phyloP scores from a whole-genome alignment of 2,888 invertebrate species.

The Drosophila sordidapex region DNA sequence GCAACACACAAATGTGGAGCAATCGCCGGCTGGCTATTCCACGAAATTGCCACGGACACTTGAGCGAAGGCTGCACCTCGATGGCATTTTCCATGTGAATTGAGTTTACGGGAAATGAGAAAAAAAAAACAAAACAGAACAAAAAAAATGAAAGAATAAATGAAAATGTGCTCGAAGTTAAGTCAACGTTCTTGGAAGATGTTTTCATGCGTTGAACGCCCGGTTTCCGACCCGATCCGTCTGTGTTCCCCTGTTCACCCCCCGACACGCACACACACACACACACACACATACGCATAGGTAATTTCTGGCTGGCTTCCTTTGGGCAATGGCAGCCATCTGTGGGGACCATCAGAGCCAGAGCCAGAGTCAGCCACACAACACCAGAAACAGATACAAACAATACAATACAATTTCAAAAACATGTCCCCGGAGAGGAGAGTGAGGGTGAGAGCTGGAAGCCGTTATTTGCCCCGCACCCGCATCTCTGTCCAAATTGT shows the following conservation, averaged over 20 bases:
- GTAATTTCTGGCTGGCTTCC: conserved; percentile 38
- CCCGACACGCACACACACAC: background rate
- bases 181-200: conserved; percentile 64
- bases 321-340: conserved; percentile 38
- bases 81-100: conserved; percentile 61
- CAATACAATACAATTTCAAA: conserved; percentile 47
- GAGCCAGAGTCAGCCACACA: conserved; percentile 26
- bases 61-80: conserved; percentile 33
- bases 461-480: conserved; percentile 8
- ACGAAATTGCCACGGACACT: conserved; percentile 55
- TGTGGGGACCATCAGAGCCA: conserved; percentile 30
- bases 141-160: conserved; percentile 47
- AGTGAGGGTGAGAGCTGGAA: background rate
- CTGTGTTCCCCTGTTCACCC: conserved; percentile 15
- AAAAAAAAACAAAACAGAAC: background rate
- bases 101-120: conserved; percentile 52
- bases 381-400: conserved; percentile 22
- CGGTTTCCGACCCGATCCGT: conserved; percentile 34
- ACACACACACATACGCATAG: background rate
- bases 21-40: conserved; percentile 54
- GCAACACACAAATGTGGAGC: conserved; percentile 63
- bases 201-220: conserved; percentile 57
- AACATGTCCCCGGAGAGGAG: conserved; percentile 39
- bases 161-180: conserved; percentile 69
- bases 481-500: conserved; percentile 33